Base-by-base conservation (phyloP, 2,888 invertebrate genomes). In the Cantharis nigra region DNA sequence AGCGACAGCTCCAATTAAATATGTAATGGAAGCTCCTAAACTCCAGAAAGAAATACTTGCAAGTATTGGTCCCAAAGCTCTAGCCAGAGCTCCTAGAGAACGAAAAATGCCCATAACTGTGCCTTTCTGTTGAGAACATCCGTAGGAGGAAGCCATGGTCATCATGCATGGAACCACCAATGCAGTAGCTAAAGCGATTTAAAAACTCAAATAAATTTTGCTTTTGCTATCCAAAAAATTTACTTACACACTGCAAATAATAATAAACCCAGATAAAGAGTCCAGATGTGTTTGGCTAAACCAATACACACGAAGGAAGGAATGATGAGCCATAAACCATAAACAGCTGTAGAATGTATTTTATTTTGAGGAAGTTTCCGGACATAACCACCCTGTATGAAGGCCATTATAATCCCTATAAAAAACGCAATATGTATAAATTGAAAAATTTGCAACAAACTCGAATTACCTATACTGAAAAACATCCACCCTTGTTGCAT, bases 401-500 rank as follows among this genome's bases (percentile, higher is more conserved):
- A 82, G 14, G 97, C 95, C 99, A 99, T 99, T 76, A 95, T 92
- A 65, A 96, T 83, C 72, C 93, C 93, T 92, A 78, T 16, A 83
- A 83, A 20, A 26, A 62, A 30, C 72, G 30, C 3, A 67, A 69
- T 18, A 9, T 18, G 11, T 16, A 11, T 26, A 63, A 70, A 30
- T 70, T 33, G 26, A 63, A 20, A 14, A 13, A 74, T 65, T 62
- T 70, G 49, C n/a, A 49, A 7, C 7, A n/a, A 4, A 49, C n/a
- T 49, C n/a, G 2, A 49, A 49, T 49, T 87, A 89, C 98, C 99
- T 85, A 98, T 96, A 74, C 94, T 94, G 84, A 98, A 92, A 88
- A 98, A 99, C 97, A 99, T 98, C 91, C 95, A 96, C 7, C 99
- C 99, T 89, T 99, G 99, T 88, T 98, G 96, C 95, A 98, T 96